These are phyloP conservation scores for Leucopternis melanops DNA, from an alignment of 2,113 vertebrate genomes.

Conservation along the genomic window DNA sequence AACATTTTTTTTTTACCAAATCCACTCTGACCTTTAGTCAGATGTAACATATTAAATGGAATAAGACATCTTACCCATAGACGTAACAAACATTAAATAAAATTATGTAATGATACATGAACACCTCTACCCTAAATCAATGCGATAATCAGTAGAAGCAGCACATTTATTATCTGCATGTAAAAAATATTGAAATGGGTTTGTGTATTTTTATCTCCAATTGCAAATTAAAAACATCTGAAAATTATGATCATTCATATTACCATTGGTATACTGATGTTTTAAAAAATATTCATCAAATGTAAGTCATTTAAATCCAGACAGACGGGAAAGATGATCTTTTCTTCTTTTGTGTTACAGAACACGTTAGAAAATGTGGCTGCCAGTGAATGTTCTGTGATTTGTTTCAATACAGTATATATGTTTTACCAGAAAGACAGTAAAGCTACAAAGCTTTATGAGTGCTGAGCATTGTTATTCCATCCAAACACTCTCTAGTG, in stretches of 20 bases:
- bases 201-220: constrained; percentile 31
- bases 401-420: constrained; percentile 18
- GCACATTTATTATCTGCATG: not conserved
- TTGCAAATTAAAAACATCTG: constrained; percentile 48
- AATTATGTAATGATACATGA: constrained; percentile 11
- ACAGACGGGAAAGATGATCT: not conserved
- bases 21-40: not conserved
- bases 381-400: not conserved
- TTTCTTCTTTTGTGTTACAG: constrained; percentile 27
- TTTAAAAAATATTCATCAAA: constrained; percentile 15
- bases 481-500: constrained; percentile 45
- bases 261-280: not conserved
- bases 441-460: constrained; percentile 24
- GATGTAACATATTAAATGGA: constrained; percentile 25
- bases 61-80: constrained; percentile 18
- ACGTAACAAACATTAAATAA: constrained; percentile 19
- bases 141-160: constrained; percentile 14
- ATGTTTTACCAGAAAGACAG: constrained; percentile 33
- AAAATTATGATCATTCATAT: not conserved
- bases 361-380: constrained; percentile 1
- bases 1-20: not conserved
- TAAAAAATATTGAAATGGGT: constrained; percentile 11
- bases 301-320: not conserved
- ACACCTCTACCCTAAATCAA: not conserved
- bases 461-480: constrained; percentile 37